A percentile compares a stretch with the other conserved stretches of the same genome.
Evolutionary conservation across 2,113 vertebrate species (phyloP).

Genomic region (Phocoena sinus): DNA sequence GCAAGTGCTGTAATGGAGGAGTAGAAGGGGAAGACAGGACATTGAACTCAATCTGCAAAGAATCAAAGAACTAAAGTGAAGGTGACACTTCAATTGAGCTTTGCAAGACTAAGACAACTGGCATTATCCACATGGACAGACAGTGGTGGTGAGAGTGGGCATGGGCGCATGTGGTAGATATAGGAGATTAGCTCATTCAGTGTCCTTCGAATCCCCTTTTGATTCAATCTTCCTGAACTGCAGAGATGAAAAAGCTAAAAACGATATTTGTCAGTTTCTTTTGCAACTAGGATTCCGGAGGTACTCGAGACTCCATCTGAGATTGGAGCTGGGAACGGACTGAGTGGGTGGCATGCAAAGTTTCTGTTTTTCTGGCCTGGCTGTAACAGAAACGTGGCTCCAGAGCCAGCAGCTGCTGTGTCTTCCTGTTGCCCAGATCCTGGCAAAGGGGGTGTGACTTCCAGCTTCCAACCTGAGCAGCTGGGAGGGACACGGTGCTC

Average conservation of each 20-base stretch:
- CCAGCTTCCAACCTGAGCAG: background rate
- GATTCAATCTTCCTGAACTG: background rate
- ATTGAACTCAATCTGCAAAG: background rate
- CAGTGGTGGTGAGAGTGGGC: background rate
- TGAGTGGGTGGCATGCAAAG: background rate
- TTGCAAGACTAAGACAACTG: background rate
- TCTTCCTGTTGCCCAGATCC: background rate
- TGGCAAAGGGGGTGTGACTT: background rate
- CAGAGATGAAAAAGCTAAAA: background rate
- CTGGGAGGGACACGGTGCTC: background rate
- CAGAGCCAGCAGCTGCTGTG: background rate
- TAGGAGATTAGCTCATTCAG: background rate
- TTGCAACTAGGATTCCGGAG: background rate
- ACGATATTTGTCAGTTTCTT: background rate
- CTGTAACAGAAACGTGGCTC: background rate
- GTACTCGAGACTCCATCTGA: background rate
- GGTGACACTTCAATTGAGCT: background rate
- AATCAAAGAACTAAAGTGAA: background rate
- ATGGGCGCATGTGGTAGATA: background rate
- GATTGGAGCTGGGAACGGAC: background rate
- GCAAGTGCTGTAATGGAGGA: background rate
- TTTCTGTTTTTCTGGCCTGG: background rate
- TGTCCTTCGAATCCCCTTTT: background rate
- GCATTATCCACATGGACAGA: background rate
- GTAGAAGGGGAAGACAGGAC: background rate